These are phyloP conservation scores for Drosophila setifemur DNA, from an alignment of 1,140 invertebrate genomes.

Conservation along the genomic window DNA sequence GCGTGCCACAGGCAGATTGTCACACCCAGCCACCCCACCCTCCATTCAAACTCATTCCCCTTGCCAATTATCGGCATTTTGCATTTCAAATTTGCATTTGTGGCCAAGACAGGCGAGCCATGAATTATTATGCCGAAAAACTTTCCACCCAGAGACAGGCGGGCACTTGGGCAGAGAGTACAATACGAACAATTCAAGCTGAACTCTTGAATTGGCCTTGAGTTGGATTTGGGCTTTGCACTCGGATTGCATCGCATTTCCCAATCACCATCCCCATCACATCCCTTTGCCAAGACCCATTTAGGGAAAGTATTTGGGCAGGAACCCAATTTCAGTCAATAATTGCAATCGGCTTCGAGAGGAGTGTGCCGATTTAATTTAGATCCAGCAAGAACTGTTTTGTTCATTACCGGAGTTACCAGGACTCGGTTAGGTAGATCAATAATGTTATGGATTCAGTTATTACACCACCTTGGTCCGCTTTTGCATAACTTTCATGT, in stretches of 20 bases:
- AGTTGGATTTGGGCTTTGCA: slow-evolving; percentile 10
- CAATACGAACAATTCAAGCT: background rate
- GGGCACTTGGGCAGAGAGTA: too few species aligned
- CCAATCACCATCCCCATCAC: background rate
- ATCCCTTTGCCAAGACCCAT: background rate
- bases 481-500: too few species aligned
- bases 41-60: too few species aligned
- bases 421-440: too few species aligned
- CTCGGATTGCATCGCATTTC: slow-evolving; percentile 6
- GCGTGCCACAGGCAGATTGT: slow-evolving; percentile 11
- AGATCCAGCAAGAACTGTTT: too few species aligned
- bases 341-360: too few species aligned
- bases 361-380: too few species aligned
- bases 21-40: background rate
- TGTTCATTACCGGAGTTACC: too few species aligned
- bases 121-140: slow-evolving; percentile 68
- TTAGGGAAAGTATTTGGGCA: too few species aligned
- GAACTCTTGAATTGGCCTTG: slow-evolving; percentile 9
- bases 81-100: slow-evolving; percentile 18
- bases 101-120: slow-evolving; percentile 28
- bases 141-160: slow-evolving; percentile 48
- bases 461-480: too few species aligned
- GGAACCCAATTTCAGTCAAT: too few species aligned
- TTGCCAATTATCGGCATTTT: slow-evolving; percentile 49
- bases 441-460: too few species aligned